Evolutionary conservation across 2,797 vertebrate species (phyloP).

Genomic region (Limnodromus scolopaceus): DNA sequence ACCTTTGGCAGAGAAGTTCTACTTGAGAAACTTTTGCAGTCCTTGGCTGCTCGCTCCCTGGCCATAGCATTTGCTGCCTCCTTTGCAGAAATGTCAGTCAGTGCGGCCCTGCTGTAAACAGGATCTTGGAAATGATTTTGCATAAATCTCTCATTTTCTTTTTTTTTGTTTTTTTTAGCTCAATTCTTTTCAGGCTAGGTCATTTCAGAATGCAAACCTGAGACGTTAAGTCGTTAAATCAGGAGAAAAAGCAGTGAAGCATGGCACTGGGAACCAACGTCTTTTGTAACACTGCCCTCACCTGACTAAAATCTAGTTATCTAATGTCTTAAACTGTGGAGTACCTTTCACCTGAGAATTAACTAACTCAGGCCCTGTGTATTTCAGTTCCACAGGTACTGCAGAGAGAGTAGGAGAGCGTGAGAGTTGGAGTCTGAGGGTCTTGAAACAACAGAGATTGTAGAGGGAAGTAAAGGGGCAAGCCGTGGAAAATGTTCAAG

Average conservation of each 20-base stretch:
- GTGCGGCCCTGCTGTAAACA: neutral
- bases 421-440: neutral
- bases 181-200: neutral
- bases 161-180: neutral
- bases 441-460: neutral
- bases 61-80: neutral
- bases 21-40: neutral
- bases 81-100: neutral
- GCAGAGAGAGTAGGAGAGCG: neutral
- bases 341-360: neutral
- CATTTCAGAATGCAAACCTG: neutral
- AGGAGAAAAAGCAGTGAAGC: neutral
- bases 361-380: fast-evolving
- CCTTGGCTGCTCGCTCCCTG: neutral
- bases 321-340: neutral
- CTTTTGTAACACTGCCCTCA: slow-evolving; percentile 33
- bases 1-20: neutral
- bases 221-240: fast-evolving
- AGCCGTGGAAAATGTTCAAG: neutral
- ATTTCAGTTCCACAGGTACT: neutral
- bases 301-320: neutral
- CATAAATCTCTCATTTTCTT: neutral
- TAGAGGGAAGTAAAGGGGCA: fast-evolving
- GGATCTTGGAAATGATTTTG: neutral
- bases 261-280: neutral